phyloP scores from a whole-genome alignment of 2,888 invertebrate species.

The Frankliniella intonsa region DNA sequence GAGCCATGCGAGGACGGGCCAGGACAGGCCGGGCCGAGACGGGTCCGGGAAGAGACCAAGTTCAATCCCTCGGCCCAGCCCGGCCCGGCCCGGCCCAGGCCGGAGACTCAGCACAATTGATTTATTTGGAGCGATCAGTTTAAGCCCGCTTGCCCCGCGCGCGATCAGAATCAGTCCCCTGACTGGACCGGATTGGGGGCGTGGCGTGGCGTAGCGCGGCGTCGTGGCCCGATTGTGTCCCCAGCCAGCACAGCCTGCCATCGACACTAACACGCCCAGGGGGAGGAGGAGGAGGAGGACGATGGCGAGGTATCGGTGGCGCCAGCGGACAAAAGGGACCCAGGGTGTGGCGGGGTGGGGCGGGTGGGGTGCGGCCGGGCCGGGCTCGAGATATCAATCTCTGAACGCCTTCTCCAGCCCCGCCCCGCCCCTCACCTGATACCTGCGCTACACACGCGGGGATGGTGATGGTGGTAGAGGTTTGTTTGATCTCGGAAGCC shows the following conservation, averaged over 20 bases:
- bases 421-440: neutral
- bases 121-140: slow-evolving; percentile 11
- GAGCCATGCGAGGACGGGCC: neutral
- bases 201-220: neutral
- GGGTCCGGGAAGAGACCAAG: neutral
- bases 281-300: slow-evolving; percentile 51
- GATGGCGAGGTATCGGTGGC: slow-evolving; percentile 51
- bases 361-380: slow-evolving; percentile 32
- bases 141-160: neutral
- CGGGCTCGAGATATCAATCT: slow-evolving; percentile 32
- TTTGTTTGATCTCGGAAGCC: too few species aligned
- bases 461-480: too few species aligned
- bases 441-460: too few species aligned
- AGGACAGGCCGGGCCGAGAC: neutral
- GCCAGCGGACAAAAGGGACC: slow-evolving; percentile 52
- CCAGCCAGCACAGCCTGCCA: too few species aligned
- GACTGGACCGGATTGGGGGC: neutral
- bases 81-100: neutral
- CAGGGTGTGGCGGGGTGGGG: slow-evolving; percentile 31
- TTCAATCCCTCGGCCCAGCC: neutral
- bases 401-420: slow-evolving; percentile 29
- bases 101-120: neutral
- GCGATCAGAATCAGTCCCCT: neutral
- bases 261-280: slow-evolving; percentile 46
- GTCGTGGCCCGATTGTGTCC: too few species aligned